Base-by-base conservation (phyloP, 2,888 invertebrate genomes). In the Scrobipalpa atriplicella region DNA sequence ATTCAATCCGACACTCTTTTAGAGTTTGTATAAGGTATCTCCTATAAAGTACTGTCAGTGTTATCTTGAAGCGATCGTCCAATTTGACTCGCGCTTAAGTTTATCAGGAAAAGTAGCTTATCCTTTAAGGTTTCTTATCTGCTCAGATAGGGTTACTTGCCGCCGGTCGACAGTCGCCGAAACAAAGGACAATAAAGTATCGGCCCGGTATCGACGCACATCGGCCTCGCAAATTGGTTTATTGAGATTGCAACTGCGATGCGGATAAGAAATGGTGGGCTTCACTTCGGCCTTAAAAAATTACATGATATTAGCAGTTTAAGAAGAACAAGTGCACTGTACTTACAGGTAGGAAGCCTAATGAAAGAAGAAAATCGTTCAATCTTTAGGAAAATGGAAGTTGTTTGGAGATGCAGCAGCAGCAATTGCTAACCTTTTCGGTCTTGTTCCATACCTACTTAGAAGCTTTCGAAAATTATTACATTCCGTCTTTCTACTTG, bases 171-270 rank as follows among this genome's bases (percentile, higher is more conserved):
- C 62, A 62, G 62, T 52, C 29, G 21, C 66, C 66, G 61, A 68
- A 66, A 68, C 68, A 68, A 76, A 84, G 78, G 79, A 69, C 75
- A 75, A 80, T 82, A 83, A 83, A 80, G 74, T 75, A 82, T 72
- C 73, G 73, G 75, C 75, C 68, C 72, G 56, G 75, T 78, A 78
- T 72, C 70, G 71, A 72, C 69, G 70, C 70, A 70, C 77, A 77
- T 78, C 77, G 75, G 75, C 80, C 79, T 84, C 84, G 82, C 87
- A 86, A 89, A 89, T 89, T 89, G 87, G 86, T 88, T 89, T 89
- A 89, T 89, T 87, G 89, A 84, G 86, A 86, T 84, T 84, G 86
- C 81, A 81, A 78, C 81, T 70, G 75, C 81, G 80, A 78, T 80
- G 79, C 73, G 72, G 78, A 78, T 78, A 83, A 82, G 78, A 80